phyloP scores from a whole-genome alignment of 2,113 vertebrate genomes.

The Natator depressus region DNA sequence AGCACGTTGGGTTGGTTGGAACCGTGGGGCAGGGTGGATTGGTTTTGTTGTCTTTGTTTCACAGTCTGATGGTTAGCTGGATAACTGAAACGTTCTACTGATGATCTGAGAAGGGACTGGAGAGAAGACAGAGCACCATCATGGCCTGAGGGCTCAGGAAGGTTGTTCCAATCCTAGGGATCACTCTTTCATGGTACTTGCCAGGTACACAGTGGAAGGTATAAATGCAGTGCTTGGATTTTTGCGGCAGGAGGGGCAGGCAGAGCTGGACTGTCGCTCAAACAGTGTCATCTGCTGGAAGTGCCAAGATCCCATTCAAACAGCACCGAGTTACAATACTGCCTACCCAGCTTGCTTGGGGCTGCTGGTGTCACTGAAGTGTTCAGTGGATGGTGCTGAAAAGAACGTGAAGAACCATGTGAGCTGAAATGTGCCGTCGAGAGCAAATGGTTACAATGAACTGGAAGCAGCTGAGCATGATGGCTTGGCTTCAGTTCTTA shows the following conservation, averaged over 20 bases:
- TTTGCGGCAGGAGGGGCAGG: neutral
- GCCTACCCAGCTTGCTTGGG: accelerated
- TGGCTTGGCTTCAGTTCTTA: neutral
- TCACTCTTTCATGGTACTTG: neutral
- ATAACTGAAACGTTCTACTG: neutral
- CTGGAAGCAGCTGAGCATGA: accelerated
- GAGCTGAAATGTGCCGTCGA: accelerated
- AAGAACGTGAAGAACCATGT: neutral
- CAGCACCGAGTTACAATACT: neutral
- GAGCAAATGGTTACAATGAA: accelerated
- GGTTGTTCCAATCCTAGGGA: neutral
- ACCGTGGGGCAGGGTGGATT: neutral
- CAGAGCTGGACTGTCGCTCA: too few species aligned
- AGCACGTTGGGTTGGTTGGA: neutral
- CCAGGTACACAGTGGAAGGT: neutral
- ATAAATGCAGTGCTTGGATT: neutral
- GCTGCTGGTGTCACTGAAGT: neutral
- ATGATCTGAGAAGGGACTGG: neutral
- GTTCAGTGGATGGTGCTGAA: accelerated
- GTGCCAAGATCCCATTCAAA: neutral
- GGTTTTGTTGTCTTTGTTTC: neutral
- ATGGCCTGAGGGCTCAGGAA: neutral
- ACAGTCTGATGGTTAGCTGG: neutral
- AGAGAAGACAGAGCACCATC: neutral
- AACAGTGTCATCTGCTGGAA: neutral